Percentiles rank a stretch among this genome's conserved stretches.
These are phyloP conservation scores for Eupeodes luniger DNA, from an alignment of 2,888 invertebrate genomes.

Conservation along the genomic window DNA sequence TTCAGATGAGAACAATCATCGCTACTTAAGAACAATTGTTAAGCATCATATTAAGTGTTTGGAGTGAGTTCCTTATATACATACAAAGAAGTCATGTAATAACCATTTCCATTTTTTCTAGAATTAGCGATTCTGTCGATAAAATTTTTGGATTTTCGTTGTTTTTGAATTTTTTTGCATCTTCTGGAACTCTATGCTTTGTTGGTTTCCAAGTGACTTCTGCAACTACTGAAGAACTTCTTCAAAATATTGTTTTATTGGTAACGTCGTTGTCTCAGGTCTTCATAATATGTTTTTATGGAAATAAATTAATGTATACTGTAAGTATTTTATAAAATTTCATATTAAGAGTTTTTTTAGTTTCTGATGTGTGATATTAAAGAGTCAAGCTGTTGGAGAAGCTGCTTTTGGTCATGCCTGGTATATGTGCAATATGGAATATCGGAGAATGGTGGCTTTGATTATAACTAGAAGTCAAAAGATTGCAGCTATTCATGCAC, in stretches of 20 bases:
- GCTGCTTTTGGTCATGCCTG: slow-evolving; percentile 81
- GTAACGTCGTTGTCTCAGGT: slow-evolving; percentile 80
- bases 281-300: slow-evolving; percentile 81
- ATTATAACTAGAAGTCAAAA: slow-evolving; percentile 80
- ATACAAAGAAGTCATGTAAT: no score
- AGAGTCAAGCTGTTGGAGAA: slow-evolving; percentile 80
- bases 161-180: slow-evolving; percentile 81
- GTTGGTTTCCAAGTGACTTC: slow-evolving; percentile 82
- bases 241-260: slow-evolving; percentile 80
- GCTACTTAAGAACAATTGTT: slow-evolving; percentile 77
- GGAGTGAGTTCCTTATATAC: slow-evolving; percentile 76
- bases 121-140: slow-evolving; percentile 79
- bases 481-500: slow-evolving; percentile 79
- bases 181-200: slow-evolving; percentile 82
- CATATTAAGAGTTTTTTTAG: no score
- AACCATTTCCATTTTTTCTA: slow-evolving; percentile 30
- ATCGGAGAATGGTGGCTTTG: slow-evolving; percentile 78
- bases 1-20: slow-evolving; percentile 70
- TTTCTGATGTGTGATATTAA: no score
- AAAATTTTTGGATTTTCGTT: slow-evolving; percentile 79
- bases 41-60: slow-evolving; percentile 80
- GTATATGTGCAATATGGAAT: slow-evolving; percentile 78
- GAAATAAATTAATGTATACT: slow-evolving; percentile 80
- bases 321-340: slow-evolving; percentile 76
- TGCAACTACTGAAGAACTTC: slow-evolving; percentile 79